A percentile compares a stretch with the other conserved stretches of the same genome.
Conservation (phyloP, 2,113 vertebrate species). For the Colinus virginianus region DNA sequence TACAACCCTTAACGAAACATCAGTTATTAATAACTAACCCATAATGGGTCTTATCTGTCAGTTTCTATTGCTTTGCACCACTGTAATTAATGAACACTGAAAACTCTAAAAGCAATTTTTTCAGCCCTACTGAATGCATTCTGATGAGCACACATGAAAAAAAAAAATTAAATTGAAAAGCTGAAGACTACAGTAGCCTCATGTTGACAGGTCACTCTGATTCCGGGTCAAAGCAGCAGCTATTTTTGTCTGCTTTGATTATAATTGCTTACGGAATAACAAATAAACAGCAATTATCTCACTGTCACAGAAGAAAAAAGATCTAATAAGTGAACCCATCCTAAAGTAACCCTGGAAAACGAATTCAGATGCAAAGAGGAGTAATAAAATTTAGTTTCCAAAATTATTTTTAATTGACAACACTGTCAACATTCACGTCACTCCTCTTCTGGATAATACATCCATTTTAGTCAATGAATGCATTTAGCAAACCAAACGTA, state of each 20-base stretch:
- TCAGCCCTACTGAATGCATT: conserved; percentile 24
- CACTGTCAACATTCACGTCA: conserved; percentile 30
- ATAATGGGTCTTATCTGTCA: not conserved
- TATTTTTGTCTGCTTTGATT: conserved; percentile 50
- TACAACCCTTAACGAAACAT: not conserved
- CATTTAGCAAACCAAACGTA: conserved; percentile 35
- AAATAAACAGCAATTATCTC: conserved; percentile 70
- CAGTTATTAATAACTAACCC: conserved; percentile 14
- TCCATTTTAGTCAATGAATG: conserved; percentile 11
- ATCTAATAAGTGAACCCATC: conserved; percentile 41
- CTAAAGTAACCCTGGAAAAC: conserved; percentile 14
- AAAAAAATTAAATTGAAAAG: conserved; percentile 32
- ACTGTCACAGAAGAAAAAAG: conserved; percentile 43
- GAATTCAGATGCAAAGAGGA: conserved; percentile 40
- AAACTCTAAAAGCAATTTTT: not conserved
- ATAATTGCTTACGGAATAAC: conserved; percentile 53
- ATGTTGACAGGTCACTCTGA: conserved; percentile 48
- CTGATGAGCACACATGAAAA: not conserved
- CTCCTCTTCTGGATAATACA: conserved; percentile 14
- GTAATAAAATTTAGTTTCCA: conserved; percentile 33
- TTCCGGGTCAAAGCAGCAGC: conserved; percentile 42
- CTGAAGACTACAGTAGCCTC: conserved; percentile 33
- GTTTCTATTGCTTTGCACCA: not conserved
- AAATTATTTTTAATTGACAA: conserved; percentile 51
- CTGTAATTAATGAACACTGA: conserved; percentile 2